Evolutionary conservation across 2,888 invertebrate species (phyloP), one percentile per base, ranked within the genome.

Genomic region (Bhutanitis thaidina): DNA sequence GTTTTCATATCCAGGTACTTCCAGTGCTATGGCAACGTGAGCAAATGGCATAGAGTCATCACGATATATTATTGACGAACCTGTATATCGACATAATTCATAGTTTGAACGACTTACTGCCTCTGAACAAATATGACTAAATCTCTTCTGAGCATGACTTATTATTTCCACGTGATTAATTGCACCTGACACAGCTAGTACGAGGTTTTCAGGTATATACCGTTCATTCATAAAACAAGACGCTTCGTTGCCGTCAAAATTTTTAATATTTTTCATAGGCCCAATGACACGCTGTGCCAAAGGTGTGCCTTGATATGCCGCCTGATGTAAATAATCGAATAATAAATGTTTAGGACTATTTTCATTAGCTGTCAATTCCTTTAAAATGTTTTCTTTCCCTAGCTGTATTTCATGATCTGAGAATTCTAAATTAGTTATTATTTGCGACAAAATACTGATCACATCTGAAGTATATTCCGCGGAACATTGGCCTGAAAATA

Each of bases 151-250:
- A 1, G 93, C 94, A 20, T 92, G 73, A 13, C 88, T 75, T 14
- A 92, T 90, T 45, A 95, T 79, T 45, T 92, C 80, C 0, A 91
- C 79, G 62, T 96, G 95, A 40, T 91, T 75, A 0, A 95, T 91
- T 32, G 92, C 92, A 48, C 93, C 95, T 35, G 95, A 93, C 37
- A 92, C 93, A 27, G 94, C 92, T 27, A 97, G 72, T 3, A 95
- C 93, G 69, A 96, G 91, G 57, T 95, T 87, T 13, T 93, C 65
- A 0, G 84, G 82, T 20, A 71, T 71, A 32, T 80, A 85, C 46
- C 77, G 69, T 41, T 74, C 60, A 5, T 49, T 38, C 8, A 79
- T 54, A 54, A 66, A 85, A 2, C 49, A 38, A 3, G 36, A 25
- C 1, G 91, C 47, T n/a, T 54, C 57, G 1, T 41, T 7, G 20